Evolutionary conservation across 2,797 vertebrate species (phyloP), one percentile per base, ranked within the genome.

Genomic region (Trematomus bernacchii): DNA sequence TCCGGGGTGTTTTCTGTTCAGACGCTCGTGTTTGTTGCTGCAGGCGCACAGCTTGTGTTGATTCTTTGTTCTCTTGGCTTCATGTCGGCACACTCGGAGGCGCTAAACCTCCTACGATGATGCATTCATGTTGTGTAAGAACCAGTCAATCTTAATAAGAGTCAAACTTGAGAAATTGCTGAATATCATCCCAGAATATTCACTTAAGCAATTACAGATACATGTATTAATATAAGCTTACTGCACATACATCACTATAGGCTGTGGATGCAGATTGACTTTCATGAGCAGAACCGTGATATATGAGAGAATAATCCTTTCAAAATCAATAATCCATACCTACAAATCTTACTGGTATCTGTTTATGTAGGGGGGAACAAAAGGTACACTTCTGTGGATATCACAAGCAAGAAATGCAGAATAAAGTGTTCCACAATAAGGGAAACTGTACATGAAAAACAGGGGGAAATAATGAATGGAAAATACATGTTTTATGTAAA

Each of bases 31-130:
- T 51, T 77, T 78, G 62, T 86, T 76, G 63, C 84, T 79, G 52
- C 66, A 48, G 18, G 50, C 67, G 60, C 19, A 53, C 75, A 76
- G 59, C 64, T 66, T 58, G 59, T 76, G 76, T 88, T 87, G 80
- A 73, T 72, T 80, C 51, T 46, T 27, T 58, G 43, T 75, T 48
- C 48, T 63, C 65, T 52, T 30, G 61, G 63, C 52, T 30, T 4
- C 16, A 21, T 69, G 53, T 37, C 3, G 18, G 18, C 59, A 50
- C 66, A 59, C 46, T 13, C 47, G 21, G 10, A 53, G 23, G 37
- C 62, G 27, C 19, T 57, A 33, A 54, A 2, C 11, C 33, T 44
- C 19, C 6, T 61, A 8, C 42, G 30, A 33, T 18, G 43, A n/a
- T 11, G 13, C 5, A 18, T 14, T 67, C 12, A 47, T 10, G 33